Evolutionary conservation across 1,140 invertebrate genomes (phyloP).

Genomic region (Phortica variegata): DNA sequence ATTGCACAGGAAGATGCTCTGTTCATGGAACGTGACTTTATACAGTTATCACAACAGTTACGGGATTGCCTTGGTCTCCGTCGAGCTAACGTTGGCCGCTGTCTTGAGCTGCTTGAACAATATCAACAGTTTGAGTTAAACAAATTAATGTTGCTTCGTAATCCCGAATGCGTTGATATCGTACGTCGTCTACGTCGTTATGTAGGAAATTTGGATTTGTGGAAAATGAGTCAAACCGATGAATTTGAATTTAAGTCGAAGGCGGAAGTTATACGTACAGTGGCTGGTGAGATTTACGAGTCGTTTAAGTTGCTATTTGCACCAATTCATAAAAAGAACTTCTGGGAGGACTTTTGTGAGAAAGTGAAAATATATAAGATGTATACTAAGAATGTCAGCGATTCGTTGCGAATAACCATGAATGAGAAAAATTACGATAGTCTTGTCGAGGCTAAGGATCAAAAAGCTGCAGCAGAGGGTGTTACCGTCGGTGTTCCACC

Average conservation of each 20-base stretch:
- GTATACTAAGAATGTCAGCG: conserved; percentile 62
- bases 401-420: conserved; percentile 61
- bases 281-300: conserved; percentile 66
- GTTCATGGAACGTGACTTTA: conserved; percentile 62
- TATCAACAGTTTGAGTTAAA: conserved; percentile 68
- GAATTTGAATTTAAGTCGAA: conserved; percentile 65
- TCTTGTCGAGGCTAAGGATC: conserved; percentile 24
- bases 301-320: conserved; percentile 59
- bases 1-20: conserved; percentile 47
- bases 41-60: conserved; percentile 73
- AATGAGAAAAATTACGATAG: conserved; percentile 45
- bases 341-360: conserved; percentile 64
- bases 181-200: conserved; percentile 71
- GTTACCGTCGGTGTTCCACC: too few relatives aligned
- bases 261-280: conserved; percentile 66
- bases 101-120: conserved; percentile 63
- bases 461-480: neutral
- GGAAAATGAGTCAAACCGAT: conserved; percentile 68
- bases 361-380: conserved; percentile 62
- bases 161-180: conserved; percentile 78
- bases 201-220: conserved; percentile 72
- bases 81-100: conserved; percentile 66
- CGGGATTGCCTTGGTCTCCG: conserved; percentile 68
- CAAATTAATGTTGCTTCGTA: conserved; percentile 80
- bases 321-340: conserved; percentile 50